phyloP scores from a whole-genome alignment of 2,888 invertebrate genomes.

The Erebia ligea region DNA sequence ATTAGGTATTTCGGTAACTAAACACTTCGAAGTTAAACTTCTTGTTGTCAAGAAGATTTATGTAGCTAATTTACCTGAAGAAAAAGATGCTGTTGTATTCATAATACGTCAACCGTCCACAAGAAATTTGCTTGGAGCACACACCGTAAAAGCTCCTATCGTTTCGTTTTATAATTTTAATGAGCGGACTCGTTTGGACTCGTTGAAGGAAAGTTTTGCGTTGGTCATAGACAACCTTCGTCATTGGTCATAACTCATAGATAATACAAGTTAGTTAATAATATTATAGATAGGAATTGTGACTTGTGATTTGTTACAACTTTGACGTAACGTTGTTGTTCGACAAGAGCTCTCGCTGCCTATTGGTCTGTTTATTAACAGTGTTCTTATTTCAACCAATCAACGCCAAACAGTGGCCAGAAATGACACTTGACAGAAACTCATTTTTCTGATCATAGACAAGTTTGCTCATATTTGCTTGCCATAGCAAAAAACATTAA shows the following conservation, averaged over 20 bases:
- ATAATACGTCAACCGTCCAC: slow-evolving; percentile 40
- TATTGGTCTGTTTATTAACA: neutral
- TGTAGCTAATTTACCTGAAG: slow-evolving; percentile 50
- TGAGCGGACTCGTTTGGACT: slow-evolving; percentile 39
- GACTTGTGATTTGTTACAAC: neutral
- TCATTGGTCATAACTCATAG: too few species aligned
- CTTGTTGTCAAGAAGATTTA: slow-evolving; percentile 23
- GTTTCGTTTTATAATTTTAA: slow-evolving; percentile 10
- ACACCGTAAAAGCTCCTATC: slow-evolving; percentile 6
- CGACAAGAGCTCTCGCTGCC: neutral
- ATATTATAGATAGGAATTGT: too few species aligned
- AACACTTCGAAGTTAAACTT: neutral
- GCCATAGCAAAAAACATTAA: slow-evolving; percentile 2
- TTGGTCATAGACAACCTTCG: too few species aligned
- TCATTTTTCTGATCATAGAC: neutral
- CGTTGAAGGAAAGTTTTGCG: slow-evolving; percentile 16
- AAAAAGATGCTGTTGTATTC: slow-evolving; percentile 50
- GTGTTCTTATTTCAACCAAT: slow-evolving; percentile 2
- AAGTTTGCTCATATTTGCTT: neutral
- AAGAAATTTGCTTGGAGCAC: slow-evolving; percentile 25
- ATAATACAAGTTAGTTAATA: too few species aligned
- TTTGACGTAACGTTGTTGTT: too few species aligned
- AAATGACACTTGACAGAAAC: too few species aligned
- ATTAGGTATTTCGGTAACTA: slow-evolving; percentile 22
- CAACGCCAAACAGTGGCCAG: neutral